Evolutionary conservation across 2,113 vertebrate species (phyloP).

Genomic region (Cololabis saira): DNA sequence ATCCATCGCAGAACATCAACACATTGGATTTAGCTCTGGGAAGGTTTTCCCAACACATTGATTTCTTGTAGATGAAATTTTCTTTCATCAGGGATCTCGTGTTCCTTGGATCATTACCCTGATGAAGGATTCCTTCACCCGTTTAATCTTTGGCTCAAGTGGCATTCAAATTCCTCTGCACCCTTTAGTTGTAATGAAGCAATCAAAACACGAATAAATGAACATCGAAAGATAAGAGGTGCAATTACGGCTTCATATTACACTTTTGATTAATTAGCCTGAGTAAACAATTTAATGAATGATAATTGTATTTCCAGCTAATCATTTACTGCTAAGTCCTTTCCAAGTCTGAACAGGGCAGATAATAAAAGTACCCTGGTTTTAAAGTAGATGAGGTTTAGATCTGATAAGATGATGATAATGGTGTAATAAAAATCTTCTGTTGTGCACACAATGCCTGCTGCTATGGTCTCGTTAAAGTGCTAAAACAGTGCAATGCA

Average conservation of each 20-base stretch:
- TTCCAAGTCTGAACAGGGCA: neutral
- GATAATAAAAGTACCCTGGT: slow-evolving; percentile 11
- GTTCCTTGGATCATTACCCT: slow-evolving; percentile 12
- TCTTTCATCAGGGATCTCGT: neutral
- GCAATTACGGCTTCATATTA: neutral
- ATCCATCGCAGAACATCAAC: neutral
- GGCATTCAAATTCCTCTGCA: neutral
- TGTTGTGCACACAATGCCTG: slow-evolving; percentile 4
- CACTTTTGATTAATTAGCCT: neutral
- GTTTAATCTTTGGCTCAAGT: neutral
- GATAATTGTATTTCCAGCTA: neutral
- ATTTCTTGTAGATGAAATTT: slow-evolving; percentile 11
- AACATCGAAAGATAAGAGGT: too few species aligned
- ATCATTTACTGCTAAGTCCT: neutral
- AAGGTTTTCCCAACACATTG: neutral
- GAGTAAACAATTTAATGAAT: neutral
- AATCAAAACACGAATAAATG: neutral
- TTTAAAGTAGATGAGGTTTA: neutral
- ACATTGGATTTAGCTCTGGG: slow-evolving; percentile 2
- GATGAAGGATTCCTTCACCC: slow-evolving; percentile 6
- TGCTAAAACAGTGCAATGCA: neutral
- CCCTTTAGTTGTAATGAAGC: neutral
- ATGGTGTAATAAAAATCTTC: slow-evolving; percentile 36
- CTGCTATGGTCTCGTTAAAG: slow-evolving; percentile 1
- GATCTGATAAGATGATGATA: slow-evolving; percentile 35